Conservation (phyloP, 2,888 invertebrate genomes). For the Chrysolina americana region DNA sequence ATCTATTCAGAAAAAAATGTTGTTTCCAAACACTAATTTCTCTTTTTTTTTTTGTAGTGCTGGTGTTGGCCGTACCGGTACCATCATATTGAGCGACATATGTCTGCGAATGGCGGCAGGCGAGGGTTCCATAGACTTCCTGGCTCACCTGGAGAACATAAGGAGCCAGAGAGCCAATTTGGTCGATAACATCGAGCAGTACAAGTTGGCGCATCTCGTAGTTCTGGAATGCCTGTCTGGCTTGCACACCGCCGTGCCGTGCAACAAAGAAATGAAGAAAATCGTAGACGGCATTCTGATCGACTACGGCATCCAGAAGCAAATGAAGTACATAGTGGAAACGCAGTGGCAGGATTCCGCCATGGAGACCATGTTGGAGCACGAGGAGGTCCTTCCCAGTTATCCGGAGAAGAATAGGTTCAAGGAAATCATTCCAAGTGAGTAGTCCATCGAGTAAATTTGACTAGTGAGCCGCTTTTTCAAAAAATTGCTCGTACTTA, state of each 20-base stretch:
- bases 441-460: slow-evolving; percentile 17
- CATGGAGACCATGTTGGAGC: slow-evolving; percentile 58
- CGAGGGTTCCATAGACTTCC: slow-evolving; percentile 65
- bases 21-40: slow-evolving; percentile 27
- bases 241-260: slow-evolving; percentile 64
- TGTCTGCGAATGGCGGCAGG: slow-evolving; percentile 70
- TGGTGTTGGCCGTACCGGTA: slow-evolving; percentile 76
- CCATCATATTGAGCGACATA: slow-evolving; percentile 74
- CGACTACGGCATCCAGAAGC: slow-evolving; percentile 58
- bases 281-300: slow-evolving; percentile 58
- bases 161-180: slow-evolving; percentile 66
- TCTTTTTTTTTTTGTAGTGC: slow-evolving; percentile 65
- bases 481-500: too few relatives aligned
- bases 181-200: slow-evolving; percentile 69
- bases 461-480: too few relatives aligned
- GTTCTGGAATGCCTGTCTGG: slow-evolving; percentile 68
- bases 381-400: slow-evolving; percentile 39
- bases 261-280: slow-evolving; percentile 61
- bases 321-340: slow-evolving; percentile 65
- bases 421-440: slow-evolving; percentile 65
- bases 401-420: slow-evolving; percentile 66
- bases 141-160: slow-evolving; percentile 61
- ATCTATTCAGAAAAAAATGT: too few relatives aligned
- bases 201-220: slow-evolving; percentile 69
- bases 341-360: slow-evolving; percentile 68